Evolutionary conservation across 1,140 invertebrate genomes (phyloP).

Genomic region (Bemisia tabaci): DNA sequence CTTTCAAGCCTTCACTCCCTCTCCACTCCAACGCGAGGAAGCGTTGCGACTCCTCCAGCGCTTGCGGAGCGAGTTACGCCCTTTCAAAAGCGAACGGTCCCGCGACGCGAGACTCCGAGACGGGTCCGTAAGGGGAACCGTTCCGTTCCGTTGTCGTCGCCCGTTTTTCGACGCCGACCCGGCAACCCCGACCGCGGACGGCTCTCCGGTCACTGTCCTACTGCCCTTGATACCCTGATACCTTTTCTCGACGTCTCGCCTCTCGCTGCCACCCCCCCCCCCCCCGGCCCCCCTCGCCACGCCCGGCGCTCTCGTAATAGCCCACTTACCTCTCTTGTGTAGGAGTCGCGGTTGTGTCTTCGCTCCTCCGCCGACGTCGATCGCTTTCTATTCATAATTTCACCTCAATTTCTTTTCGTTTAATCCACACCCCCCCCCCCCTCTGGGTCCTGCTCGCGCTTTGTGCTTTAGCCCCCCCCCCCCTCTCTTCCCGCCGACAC

Average conservation of each 20-base stretch:
- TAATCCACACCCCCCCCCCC: neutral
- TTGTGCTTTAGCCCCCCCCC: neutral
- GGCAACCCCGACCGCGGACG: neutral
- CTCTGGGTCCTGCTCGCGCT: neutral
- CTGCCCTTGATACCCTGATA: neutral
- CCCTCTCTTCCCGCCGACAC: too few species aligned
- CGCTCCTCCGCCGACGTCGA: neutral
- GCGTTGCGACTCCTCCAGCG: too few species aligned
- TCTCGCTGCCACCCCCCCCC: constrained; percentile 2
- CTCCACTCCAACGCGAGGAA: too few species aligned
- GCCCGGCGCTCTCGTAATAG: neutral
- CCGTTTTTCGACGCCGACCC: too few species aligned
- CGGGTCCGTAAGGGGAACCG: too few species aligned
- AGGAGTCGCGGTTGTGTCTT: constrained; percentile 1
- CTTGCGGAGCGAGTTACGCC: too few species aligned
- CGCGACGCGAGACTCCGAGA: too few species aligned
- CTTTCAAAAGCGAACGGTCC: too few species aligned
- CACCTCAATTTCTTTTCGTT: neutral
- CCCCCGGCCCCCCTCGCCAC: neutral
- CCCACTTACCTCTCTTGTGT: constrained; percentile 1
- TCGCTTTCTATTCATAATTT: neutral
- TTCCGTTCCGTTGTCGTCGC: too few species aligned
- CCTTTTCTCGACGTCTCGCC: neutral
- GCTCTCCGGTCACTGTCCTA: neutral
- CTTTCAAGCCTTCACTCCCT: too few species aligned